Evolutionary conservation across 2,113 vertebrate species (phyloP).

Genomic region (Clarias macrocephalus): DNA sequence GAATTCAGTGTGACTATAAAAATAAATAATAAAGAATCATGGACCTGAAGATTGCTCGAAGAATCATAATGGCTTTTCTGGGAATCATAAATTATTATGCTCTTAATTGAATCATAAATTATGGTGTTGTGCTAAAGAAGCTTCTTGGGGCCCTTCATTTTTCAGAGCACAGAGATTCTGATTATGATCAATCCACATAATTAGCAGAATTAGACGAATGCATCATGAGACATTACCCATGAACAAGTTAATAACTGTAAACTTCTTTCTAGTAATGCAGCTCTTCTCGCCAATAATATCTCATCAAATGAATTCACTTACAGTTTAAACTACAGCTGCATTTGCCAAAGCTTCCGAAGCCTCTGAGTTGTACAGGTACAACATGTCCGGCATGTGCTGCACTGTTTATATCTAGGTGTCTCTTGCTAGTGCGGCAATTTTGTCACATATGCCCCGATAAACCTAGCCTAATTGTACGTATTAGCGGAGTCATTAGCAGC

Average conservation of each 20-base stretch:
- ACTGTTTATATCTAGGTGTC: conserved; percentile 11
- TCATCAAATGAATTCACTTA: not conserved
- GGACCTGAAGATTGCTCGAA: not conserved
- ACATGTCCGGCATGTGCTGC: conserved; percentile 15
- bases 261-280: not conserved
- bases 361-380: not conserved
- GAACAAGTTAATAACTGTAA: not conserved
- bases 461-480: conserved; percentile 11
- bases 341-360: not conserved
- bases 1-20: not conserved
- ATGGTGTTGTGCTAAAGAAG: not conserved
- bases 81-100: not conserved
- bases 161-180: not conserved
- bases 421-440: not conserved
- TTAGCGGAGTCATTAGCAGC: conserved; percentile 32
- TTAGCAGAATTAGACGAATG: not conserved
- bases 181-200: not conserved
- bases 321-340: not conserved
- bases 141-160: not conserved
- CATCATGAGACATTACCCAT: too few relatives aligned
- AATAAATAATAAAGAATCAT: not conserved
- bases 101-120: too few relatives aligned
- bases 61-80: not conserved
- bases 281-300: not conserved
- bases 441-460: conserved; percentile 28